Evolutionary conservation across 2,888 invertebrate species (phyloP).

Genomic region (Scaptomyza caliginosa): DNA sequence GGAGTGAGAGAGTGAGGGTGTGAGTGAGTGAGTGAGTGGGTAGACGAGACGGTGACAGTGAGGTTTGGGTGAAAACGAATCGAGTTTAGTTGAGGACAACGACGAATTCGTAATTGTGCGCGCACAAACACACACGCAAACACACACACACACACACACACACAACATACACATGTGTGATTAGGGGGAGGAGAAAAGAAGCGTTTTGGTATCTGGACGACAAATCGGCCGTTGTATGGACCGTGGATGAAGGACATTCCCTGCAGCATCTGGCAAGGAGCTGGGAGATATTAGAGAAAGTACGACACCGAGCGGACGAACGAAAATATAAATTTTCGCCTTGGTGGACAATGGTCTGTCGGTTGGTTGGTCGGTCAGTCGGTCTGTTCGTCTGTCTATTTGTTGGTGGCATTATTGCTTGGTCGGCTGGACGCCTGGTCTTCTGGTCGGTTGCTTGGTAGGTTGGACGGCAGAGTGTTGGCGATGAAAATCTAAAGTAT

Average conservation of each 20-base stretch:
- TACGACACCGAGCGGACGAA: constrained; percentile 59
- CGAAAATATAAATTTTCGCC: constrained; percentile 78
- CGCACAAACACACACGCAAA: constrained; percentile 51
- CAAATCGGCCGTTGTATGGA: constrained; percentile 57
- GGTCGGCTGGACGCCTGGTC: constrained; percentile 41
- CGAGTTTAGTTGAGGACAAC: constrained; percentile 73
- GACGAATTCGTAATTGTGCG: constrained; percentile 77
- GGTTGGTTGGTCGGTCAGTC: constrained; percentile 1
- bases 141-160: constrained; percentile 54
- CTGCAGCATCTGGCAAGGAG: constrained; percentile 73
- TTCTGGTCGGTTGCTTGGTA: constrained; percentile 24
- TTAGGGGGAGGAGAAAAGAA: constrained; percentile 9
- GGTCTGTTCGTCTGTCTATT: constrained; percentile 21
- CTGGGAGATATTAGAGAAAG: constrained; percentile 75
- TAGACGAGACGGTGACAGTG: constrained; percentile 64
- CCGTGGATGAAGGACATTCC: constrained; percentile 48
- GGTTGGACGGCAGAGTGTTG: not conserved
- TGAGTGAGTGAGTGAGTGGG: constrained; percentile 29
- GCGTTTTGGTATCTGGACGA: constrained; percentile 45
- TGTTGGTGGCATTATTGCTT: constrained; percentile 31
- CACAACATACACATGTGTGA: constrained; percentile 41
- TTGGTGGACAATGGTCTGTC: constrained; percentile 68
- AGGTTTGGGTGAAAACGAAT: constrained; percentile 71
- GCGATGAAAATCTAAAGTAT: constrained; percentile 63
- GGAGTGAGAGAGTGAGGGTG: constrained; percentile 24